These are phyloP conservation scores for Drosophila pachea DNA, from an alignment of 1,140 invertebrate species.

Conservation along the genomic window DNA sequence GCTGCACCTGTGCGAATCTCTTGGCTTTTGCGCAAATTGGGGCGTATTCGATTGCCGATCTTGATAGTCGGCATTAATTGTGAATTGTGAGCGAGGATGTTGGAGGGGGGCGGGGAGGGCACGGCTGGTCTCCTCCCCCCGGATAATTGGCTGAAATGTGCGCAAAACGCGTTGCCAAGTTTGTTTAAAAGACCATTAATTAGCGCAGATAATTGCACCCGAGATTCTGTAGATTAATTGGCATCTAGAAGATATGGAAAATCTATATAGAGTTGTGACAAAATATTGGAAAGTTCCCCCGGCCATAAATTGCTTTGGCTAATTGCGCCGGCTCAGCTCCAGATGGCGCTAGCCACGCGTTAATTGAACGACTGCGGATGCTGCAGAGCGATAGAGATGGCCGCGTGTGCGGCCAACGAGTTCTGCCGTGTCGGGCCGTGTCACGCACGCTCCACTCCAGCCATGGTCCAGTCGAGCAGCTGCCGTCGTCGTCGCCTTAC, in stretches of 20 bases:
- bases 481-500: background rate
- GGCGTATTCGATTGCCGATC: slow-evolving; percentile 61
- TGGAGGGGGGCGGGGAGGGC: slow-evolving; percentile 23
- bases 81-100: slow-evolving; percentile 62
- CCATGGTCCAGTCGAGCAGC: no score
- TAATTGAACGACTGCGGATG: slow-evolving; percentile 29
- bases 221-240: slow-evolving; percentile 64
- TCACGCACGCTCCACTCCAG: no score
- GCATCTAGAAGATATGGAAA: slow-evolving; percentile 58
- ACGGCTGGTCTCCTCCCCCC: slow-evolving; percentile 17
- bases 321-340: slow-evolving; percentile 37
- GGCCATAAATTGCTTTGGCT: slow-evolving; percentile 33
- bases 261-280: slow-evolving; percentile 44
- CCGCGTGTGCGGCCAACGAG: background rate
- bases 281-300: slow-evolving; percentile 36
- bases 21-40: slow-evolving; percentile 61
- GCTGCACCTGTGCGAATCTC: slow-evolving; percentile 45
- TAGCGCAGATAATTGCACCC: slow-evolving; percentile 62
- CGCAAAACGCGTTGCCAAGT: slow-evolving; percentile 72
- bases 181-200: slow-evolving; percentile 73
- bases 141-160: slow-evolving; percentile 69
- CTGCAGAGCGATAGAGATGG: slow-evolving; percentile 7
- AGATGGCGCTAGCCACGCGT: slow-evolving; percentile 41
- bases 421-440: no score
- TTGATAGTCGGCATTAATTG: slow-evolving; percentile 73